These are phyloP conservation scores for Drosophila meridiana DNA, from an alignment of 2,888 invertebrate species.

Conservation along the genomic window DNA sequence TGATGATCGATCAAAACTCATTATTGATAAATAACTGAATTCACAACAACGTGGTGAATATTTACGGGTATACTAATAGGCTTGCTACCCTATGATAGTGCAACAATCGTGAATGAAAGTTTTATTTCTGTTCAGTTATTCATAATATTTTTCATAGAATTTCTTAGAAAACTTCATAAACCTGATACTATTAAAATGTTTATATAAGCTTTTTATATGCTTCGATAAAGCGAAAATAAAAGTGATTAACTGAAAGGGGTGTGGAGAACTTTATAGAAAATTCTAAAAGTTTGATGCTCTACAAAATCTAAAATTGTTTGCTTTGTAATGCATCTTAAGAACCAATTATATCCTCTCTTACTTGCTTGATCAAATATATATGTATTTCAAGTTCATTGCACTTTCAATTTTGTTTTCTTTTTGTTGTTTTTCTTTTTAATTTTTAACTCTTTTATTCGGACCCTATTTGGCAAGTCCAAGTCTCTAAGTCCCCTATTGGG, in stretches of 20 bases:
- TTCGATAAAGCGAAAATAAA: too few relatives aligned
- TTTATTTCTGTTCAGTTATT: neutral
- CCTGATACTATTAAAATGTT: neutral
- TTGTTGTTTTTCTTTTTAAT: neutral
- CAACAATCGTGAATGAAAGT: neutral
- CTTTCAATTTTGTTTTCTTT: conserved; percentile 17
- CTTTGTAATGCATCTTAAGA: neutral
- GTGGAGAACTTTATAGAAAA: neutral
- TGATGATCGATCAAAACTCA: neutral
- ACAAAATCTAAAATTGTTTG: neutral
- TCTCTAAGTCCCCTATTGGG: neutral
- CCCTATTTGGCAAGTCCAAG: conserved; percentile 23
- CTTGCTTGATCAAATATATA: neutral
- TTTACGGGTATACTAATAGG: neutral
- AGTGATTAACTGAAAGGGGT: neutral
- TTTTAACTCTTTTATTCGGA: neutral
- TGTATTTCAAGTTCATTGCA: conserved; percentile 39
- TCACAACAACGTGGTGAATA: too few relatives aligned
- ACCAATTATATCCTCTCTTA: neutral
- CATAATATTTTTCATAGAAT: neutral
- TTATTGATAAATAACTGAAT: neutral
- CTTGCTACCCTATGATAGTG: neutral
- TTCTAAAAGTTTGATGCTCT: neutral
- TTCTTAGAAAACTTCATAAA: neutral
- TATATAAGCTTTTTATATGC: neutral